phyloP scores from a whole-genome alignment of 2,888 invertebrate species.

The Clunio marinus region DNA sequence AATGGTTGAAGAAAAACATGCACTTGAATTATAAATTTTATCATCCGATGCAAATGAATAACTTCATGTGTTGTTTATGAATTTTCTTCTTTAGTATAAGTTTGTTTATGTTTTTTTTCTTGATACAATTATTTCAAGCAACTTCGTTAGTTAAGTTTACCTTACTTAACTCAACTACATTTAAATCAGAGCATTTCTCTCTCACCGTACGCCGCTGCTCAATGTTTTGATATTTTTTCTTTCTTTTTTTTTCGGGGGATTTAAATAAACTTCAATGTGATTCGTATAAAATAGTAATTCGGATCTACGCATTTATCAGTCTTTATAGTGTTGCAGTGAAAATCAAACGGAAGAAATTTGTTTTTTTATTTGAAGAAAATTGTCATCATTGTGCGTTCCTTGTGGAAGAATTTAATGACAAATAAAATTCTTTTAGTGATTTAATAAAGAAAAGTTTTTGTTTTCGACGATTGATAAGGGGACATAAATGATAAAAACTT shows the following conservation, averaged over 20 bases:
- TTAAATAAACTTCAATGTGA: conserved; percentile 5
- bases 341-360: neutral
- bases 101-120: no score
- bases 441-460: neutral
- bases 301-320: conserved; percentile 33
- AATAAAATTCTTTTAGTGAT: neutral
- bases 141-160: no score
- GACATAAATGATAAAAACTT: neutral
- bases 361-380: no score
- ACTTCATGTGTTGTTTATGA: conserved; percentile 1
- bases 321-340: conserved; percentile 6
- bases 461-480: neutral
- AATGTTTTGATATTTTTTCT: neutral
- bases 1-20: neutral
- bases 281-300: conserved; percentile 34
- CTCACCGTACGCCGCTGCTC: conserved; percentile 13
- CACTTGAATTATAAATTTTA: conserved; percentile 14
- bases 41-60: neutral
- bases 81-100: no score
- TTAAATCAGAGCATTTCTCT: neutral
- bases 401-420: neutral
- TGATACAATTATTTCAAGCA: no score
- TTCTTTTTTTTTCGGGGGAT: conserved; percentile 25
- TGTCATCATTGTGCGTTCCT: no score
- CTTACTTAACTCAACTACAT: no score